Evolutionary conservation across 2,113 vertebrate species (phyloP).

Genomic region (Zeus faber): DNA sequence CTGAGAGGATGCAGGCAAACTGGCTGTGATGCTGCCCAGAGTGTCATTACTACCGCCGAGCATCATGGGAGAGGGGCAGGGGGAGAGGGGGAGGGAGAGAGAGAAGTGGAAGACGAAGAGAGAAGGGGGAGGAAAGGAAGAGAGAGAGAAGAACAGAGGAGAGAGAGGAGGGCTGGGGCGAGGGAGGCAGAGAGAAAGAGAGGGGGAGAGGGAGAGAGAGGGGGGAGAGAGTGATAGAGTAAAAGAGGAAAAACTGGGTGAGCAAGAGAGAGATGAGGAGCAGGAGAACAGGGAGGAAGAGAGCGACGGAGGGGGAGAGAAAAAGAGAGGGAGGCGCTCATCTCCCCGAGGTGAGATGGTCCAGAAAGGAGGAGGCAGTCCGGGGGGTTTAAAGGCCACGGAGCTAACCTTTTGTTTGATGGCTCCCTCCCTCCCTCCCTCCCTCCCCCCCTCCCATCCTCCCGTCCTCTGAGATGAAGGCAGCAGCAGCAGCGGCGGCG

Average conservation of each 20-base stretch:
- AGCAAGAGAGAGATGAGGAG: conserved; percentile 69
- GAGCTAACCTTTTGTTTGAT: conserved; percentile 41
- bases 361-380: not conserved
- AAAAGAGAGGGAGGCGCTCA: conserved; percentile 12
- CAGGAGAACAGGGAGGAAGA: conserved; percentile 6
- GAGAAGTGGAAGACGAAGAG: not conserved
- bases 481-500: too few species aligned
- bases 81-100: too few species aligned
- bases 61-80: conserved; percentile 63
- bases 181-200: conserved; percentile 7
- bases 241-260: conserved; percentile 69
- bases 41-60: conserved; percentile 49
- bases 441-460: conserved; percentile 13
- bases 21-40: conserved; percentile 83
- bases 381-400: conserved; percentile 22
- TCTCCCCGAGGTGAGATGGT: not conserved
- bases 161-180: conserved; percentile 48
- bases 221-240: conserved; percentile 69
- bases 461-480: conserved; percentile 5
- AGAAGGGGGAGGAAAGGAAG: conserved; percentile 11
- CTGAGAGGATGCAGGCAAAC: conserved; percentile 81
- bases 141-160: conserved; percentile 59
- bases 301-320: conserved; percentile 14
- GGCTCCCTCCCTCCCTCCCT: not conserved
- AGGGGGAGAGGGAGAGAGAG: conserved; percentile 20